These are phyloP conservation scores for Fissipunctia ypsillon DNA, from an alignment of 2,888 invertebrate species.

Conservation along the genomic window DNA sequence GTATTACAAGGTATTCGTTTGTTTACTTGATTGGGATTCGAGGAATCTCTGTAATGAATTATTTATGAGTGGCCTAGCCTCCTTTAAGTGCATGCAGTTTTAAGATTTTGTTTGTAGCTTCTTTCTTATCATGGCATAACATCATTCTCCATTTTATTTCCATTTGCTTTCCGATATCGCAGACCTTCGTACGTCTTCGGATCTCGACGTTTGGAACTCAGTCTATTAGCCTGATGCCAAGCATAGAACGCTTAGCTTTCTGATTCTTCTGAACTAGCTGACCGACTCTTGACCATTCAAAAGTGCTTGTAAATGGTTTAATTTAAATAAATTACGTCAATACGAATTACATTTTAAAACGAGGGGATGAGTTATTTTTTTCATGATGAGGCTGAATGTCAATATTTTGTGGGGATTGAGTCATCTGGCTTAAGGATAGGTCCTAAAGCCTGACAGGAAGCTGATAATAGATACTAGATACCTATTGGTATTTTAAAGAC, in stretches of 20 bases:
- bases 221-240: too few species aligned
- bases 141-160: neutral
- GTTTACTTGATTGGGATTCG: constrained; percentile 49
- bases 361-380: too few species aligned
- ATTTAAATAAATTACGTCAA: too few species aligned
- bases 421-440: neutral
- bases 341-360: neutral
- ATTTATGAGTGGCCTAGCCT: constrained; percentile 31
- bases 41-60: constrained; percentile 45
- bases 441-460: neutral
- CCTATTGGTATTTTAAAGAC: neutral
- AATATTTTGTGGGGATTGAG: neutral
- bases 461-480: neutral
- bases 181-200: too few species aligned
- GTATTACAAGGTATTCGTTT: constrained; percentile 50
- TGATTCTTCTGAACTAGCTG: neutral
- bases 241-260: too few species aligned
- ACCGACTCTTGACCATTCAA: neutral
- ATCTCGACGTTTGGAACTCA: too few species aligned
- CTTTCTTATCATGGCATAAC: neutral
- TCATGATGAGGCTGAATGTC: neutral
- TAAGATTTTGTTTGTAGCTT: constrained; percentile 2
- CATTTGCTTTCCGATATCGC: too few species aligned
- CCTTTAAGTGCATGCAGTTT: constrained; percentile 11
- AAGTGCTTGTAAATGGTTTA: neutral